Conservation (phyloP, 2,797 vertebrate species). For the Tinamus major region DNA sequence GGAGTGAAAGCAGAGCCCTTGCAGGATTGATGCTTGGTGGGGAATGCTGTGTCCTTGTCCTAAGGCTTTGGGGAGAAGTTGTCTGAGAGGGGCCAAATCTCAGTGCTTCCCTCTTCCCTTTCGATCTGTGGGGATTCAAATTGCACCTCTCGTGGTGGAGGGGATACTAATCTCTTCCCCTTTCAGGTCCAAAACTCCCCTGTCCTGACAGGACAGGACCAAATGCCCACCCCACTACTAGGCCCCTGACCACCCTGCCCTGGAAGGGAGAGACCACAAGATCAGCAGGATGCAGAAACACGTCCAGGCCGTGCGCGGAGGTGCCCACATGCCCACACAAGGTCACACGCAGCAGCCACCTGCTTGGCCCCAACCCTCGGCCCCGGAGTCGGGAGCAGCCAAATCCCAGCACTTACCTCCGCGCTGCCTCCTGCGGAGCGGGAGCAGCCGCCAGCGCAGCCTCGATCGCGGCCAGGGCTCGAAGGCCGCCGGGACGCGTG, state of each 20-base stretch:
- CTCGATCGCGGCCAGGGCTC: fast-evolving
- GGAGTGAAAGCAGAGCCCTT: not conserved
- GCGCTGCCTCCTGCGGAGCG: not conserved
- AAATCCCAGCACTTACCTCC: conserved; percentile 58
- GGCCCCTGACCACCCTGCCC: fast-evolving
- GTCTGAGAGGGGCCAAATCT: not conserved
- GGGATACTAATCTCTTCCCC: not conserved
- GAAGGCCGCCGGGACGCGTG: not conserved
- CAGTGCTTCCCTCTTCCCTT: not conserved
- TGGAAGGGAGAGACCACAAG: not conserved
- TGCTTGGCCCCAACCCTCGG: not conserved
- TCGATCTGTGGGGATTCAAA: not conserved
- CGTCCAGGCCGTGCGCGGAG: not conserved
- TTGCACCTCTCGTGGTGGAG: not conserved
- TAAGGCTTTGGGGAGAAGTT: not conserved
- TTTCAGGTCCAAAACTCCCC: not conserved
- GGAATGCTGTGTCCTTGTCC: fast-evolving
- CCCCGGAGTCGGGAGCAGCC: not conserved
- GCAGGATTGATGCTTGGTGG: not conserved
- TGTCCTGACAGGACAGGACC: not conserved
- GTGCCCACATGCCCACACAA: not conserved
- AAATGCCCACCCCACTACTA: not conserved
- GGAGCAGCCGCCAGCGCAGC: not conserved
- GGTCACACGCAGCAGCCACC: not conserved
- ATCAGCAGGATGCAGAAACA: not conserved